Evolutionary conservation across 1,140 invertebrate genomes (phyloP).

Genomic region (Sitophilus oryzae): DNA sequence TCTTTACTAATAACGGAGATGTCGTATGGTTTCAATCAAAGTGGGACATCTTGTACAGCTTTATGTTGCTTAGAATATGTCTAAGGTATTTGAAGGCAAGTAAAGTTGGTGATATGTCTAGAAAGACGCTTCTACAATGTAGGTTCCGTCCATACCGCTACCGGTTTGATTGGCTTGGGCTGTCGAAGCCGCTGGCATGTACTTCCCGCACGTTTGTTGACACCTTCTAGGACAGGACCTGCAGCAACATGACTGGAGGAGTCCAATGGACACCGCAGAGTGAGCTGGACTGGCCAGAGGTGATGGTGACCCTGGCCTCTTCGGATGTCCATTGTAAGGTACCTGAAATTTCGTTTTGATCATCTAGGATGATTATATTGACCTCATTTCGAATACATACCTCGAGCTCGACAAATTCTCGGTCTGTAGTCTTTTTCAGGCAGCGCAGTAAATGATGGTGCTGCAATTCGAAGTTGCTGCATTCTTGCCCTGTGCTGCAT

Average conservation of each 20-base stretch:
- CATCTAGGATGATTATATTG: too few relatives aligned
- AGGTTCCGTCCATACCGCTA: slow-evolving; percentile 72
- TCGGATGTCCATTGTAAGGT: slow-evolving; percentile 86
- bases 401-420: slow-evolving; percentile 94
- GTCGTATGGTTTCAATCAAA: too few relatives aligned
- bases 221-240: slow-evolving; percentile 83
- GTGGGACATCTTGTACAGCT: too few relatives aligned
- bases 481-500: too few relatives aligned
- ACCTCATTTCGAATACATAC: slow-evolving; percentile 4
- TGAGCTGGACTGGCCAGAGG: slow-evolving; percentile 82
- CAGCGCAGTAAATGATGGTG: slow-evolving; percentile 97
- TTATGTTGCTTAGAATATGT: too few relatives aligned
- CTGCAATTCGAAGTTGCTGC: slow-evolving; percentile 97
- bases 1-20: too few relatives aligned
- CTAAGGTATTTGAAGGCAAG: slow-evolving; percentile 13
- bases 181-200: slow-evolving; percentile 71
- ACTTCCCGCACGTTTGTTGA: slow-evolving; percentile 77
- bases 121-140: slow-evolving; percentile 76
- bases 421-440: slow-evolving; percentile 96
- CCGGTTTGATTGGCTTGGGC: slow-evolving; percentile 70
- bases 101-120: slow-evolving; percentile 38
- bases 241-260: slow-evolving; percentile 78
- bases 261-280: slow-evolving; percentile 68
- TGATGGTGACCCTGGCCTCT: slow-evolving; percentile 79
- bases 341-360: slow-evolving; percentile 48